Percentiles rank a stretch among this genome's conserved stretches.
phyloP scores from a whole-genome alignment of 2,113 vertebrate genomes.

The Caloenas nicobarica region DNA sequence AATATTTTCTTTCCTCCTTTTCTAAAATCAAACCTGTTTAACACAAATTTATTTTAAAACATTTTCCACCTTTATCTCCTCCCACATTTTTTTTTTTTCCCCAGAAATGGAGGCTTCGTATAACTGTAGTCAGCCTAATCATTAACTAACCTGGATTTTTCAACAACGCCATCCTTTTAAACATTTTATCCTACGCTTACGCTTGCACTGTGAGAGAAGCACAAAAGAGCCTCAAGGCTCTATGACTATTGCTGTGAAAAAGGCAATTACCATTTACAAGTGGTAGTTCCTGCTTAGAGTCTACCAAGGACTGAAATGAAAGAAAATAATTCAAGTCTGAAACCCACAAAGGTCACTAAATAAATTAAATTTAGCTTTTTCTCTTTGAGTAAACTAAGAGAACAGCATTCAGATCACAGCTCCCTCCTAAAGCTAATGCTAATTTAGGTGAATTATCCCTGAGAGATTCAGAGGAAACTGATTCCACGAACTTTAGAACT shows the following conservation, averaged over 20 bases:
- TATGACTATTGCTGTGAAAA: conserved; percentile 9
- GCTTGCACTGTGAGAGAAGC: neutral
- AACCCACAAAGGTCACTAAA: conserved; percentile 64
- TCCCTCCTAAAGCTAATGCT: conserved; percentile 38
- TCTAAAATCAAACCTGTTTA: neutral
- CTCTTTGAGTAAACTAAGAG: conserved; percentile 32
- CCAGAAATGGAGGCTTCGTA: neutral
- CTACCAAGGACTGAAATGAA: conserved; percentile 45
- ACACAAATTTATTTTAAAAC: neutral
- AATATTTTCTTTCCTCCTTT: neutral
- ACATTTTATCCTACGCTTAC: neutral
- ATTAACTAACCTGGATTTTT: neutral
- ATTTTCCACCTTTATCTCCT: neutral
- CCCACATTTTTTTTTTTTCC: neutral
- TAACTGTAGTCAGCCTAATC: neutral
- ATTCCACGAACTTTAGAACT: conserved; percentile 37
- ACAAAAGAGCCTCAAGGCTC: neutral
- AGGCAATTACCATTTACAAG: conserved; percentile 35
- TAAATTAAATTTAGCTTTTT: conserved; percentile 41
- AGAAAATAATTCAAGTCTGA: conserved; percentile 61
- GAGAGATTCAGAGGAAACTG: conserved; percentile 28
- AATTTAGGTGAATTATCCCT: conserved; percentile 55
- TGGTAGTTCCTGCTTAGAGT: neutral
- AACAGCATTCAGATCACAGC: conserved; percentile 43
- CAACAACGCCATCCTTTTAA: neutral